phyloP scores from a whole-genome alignment of 1,140 invertebrate genomes.

The Drosophila kurseongensis region DNA sequence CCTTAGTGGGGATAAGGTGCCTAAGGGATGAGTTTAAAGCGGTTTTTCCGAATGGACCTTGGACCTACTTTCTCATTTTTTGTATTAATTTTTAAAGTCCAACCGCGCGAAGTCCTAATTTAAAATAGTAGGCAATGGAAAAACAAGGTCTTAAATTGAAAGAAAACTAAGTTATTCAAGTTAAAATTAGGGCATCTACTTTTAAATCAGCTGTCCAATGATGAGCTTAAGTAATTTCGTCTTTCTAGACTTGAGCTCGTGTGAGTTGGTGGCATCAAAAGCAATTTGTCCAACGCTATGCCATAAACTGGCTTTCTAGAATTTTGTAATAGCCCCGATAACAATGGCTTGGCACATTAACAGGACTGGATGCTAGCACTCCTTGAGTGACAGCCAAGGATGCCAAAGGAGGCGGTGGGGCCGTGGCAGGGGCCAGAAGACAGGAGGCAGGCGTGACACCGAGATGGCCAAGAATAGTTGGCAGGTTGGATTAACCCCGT shows the following conservation, averaged over 20 bases:
- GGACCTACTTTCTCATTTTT: no score
- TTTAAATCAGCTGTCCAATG: no score
- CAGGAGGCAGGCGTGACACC: conserved; percentile 11
- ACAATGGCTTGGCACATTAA: conserved; percentile 55
- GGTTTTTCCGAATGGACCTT: no score
- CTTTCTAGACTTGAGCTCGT: conserved; percentile 1
- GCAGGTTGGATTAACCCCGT: conserved; percentile 50
- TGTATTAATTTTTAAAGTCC: no score
- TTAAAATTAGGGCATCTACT: no score
- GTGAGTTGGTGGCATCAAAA: conserved; percentile 36
- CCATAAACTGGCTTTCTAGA: conserved; percentile 49
- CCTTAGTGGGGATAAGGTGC: not conserved
- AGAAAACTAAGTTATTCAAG: no score
- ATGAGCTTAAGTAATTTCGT: conserved; percentile 13
- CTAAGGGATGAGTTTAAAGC: not conserved
- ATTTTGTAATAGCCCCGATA: conserved; percentile 69
- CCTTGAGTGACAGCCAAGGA: conserved; percentile 36
- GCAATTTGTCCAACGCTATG: conserved; percentile 57
- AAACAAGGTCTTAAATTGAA: no score
- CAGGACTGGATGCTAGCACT: conserved; percentile 14
- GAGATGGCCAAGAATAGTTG: conserved; percentile 36
- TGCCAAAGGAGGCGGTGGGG: not conserved
- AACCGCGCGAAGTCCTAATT: no score
- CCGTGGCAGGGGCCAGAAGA: not conserved
- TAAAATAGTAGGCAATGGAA: no score